phyloP scores from a whole-genome alignment of 37 sponge, comb jelly and placozoan species.

The Oscarella lobularis region DNA sequence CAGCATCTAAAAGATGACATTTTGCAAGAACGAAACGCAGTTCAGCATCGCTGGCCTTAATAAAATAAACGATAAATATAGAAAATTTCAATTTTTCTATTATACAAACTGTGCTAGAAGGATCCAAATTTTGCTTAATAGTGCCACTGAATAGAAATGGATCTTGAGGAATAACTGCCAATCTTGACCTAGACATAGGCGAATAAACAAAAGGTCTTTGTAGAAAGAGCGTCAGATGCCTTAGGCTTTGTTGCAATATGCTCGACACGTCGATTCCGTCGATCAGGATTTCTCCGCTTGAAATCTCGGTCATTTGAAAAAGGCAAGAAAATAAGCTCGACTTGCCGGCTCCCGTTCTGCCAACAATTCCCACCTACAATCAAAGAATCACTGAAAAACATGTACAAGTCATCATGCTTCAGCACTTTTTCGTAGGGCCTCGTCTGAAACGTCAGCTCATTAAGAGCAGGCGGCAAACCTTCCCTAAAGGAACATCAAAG shows the following conservation, averaged over 20 bases:
- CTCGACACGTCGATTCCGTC: constrained; percentile 66
- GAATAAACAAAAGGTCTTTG: too few species aligned
- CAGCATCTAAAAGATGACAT: constrained; percentile 49
- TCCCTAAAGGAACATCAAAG: too few species aligned
- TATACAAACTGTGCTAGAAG: constrained; percentile 30
- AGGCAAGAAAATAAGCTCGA: constrained; percentile 78
- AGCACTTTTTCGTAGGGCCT: background rate
- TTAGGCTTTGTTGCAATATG: constrained; percentile 41
- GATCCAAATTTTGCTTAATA: constrained; percentile 83
- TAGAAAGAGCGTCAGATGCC: too few species aligned
- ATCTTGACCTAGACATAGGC: too few species aligned
- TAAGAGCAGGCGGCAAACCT: background rate
- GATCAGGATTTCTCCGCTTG: constrained; percentile 48
- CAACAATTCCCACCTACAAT: constrained; percentile 90
- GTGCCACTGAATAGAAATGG: constrained; percentile 94
- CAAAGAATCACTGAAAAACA: too few species aligned
- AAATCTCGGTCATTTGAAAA: constrained; percentile 65
- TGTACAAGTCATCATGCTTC: too few species aligned
- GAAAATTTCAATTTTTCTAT: too few species aligned
- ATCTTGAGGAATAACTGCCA: constrained; percentile 93
- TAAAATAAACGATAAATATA: too few species aligned
- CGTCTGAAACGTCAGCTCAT: background rate
- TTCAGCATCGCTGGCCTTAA: constrained; percentile 50
- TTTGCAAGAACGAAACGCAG: constrained; percentile 45
- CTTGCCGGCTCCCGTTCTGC: constrained; percentile 96